phyloP scores from a whole-genome alignment of 2,888 invertebrate genomes.

The Xestia c-nigrum region DNA sequence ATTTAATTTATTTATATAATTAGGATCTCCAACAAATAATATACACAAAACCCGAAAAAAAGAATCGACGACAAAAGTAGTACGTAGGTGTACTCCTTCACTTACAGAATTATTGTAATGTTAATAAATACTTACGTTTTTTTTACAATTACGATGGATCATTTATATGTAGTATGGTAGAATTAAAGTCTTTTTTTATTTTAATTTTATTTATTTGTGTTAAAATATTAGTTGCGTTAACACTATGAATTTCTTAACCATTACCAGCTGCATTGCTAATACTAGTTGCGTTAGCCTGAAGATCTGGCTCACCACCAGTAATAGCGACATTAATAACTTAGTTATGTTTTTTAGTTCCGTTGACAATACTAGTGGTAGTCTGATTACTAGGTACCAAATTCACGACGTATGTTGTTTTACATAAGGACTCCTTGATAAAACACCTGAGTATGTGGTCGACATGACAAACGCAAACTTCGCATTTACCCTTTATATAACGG shows the following conservation, averaged over 20 bases:
- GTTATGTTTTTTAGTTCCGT: not conserved
- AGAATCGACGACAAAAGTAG: too few relatives aligned
- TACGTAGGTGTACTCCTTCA: too few relatives aligned
- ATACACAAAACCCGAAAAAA: too few relatives aligned
- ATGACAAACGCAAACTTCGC: constrained; percentile 6
- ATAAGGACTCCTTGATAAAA: not conserved
- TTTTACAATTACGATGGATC: too few relatives aligned
- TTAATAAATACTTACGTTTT: too few relatives aligned
- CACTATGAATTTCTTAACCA: too few relatives aligned
- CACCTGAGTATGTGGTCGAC: not conserved
- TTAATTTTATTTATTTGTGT: not conserved
- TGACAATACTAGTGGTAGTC: not conserved
- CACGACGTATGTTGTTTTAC: not conserved
- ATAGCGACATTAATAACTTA: too few relatives aligned
- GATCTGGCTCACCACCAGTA: too few relatives aligned
- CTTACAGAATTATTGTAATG: too few relatives aligned
- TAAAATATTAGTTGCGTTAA: not conserved
- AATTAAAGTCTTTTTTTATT: not conserved
- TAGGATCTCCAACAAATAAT: too few relatives aligned
- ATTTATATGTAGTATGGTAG: not conserved
- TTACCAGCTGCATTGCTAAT: not conserved
- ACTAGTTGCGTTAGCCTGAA: too few relatives aligned
- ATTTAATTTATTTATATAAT: too few relatives aligned
- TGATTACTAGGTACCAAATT: not conserved
- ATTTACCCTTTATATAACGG: not conserved